These are phyloP conservation scores for Eurytoma californica DNA, from an alignment of 2,888 invertebrate species.

Conservation along the genomic window DNA sequence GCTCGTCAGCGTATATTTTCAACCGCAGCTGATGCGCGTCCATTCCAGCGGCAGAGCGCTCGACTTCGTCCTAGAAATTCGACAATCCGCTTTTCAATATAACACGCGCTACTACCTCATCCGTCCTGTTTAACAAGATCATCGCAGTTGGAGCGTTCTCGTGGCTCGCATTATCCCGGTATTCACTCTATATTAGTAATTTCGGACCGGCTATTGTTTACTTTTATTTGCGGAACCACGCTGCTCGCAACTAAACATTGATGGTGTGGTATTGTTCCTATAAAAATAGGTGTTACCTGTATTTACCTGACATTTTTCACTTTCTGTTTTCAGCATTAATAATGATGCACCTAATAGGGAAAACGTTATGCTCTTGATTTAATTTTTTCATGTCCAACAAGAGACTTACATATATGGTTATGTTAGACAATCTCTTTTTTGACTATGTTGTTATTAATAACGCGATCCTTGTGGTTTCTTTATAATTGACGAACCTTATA, in stretches of 20 bases:
- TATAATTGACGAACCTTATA: too few relatives aligned
- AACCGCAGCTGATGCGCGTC: not conserved
- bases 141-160: not conserved
- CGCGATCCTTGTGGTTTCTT: too few relatives aligned
- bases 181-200: not conserved
- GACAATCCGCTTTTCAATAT: not conserved
- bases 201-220: not conserved
- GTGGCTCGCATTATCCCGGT: conserved; percentile 1
- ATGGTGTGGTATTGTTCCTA: not conserved
- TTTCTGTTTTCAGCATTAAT: too few relatives aligned
- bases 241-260: not conserved
- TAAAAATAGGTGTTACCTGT: too few relatives aligned
- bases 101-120: not conserved
- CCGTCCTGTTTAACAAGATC: not conserved
- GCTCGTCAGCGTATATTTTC: not conserved
- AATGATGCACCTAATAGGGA: too few relatives aligned
- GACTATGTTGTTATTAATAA: too few relatives aligned
- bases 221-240: not conserved
- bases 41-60: not conserved
- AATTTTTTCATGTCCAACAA: too few relatives aligned
- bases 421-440: too few relatives aligned
- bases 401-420: too few relatives aligned
- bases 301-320: not conserved
- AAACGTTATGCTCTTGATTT: too few relatives aligned
- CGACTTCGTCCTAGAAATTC: not conserved